A percentile compares a stretch with the other conserved stretches of the same genome.
phyloP scores from a whole-genome alignment of 2,888 invertebrate genomes.

The Bimastos eiseni region DNA sequence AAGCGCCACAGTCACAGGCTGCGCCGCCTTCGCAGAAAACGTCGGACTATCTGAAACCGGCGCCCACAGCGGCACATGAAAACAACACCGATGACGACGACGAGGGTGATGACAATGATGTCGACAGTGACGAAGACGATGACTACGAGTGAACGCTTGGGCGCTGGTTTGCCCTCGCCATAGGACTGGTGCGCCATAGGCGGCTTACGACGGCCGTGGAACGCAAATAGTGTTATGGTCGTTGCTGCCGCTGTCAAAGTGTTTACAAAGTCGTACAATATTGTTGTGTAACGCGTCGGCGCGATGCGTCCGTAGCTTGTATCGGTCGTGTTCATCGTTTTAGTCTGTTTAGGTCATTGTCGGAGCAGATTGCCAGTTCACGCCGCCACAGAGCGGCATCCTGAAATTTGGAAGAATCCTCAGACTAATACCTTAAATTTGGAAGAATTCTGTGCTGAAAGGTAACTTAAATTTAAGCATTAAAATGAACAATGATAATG shows the following conservation, averaged over 20 bases:
- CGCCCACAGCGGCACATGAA: neutral
- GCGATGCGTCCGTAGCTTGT: constrained; percentile 19
- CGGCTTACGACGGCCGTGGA: constrained; percentile 15
- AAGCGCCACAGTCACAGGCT: constrained; percentile 19
- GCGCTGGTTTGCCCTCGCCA: neutral
- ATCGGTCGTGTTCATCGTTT: constrained; percentile 20
- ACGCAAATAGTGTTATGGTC: constrained; percentile 21
- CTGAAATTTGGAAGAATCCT: neutral
- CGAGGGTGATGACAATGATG: constrained; percentile 7
- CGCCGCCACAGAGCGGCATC: neutral
- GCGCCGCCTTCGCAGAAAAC: neutral
- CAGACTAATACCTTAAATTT: neutral
- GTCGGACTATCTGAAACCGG: neutral
- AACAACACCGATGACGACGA: constrained; percentile 19
- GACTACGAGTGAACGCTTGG: constrained; percentile 16
- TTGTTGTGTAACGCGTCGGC: constrained; percentile 17
- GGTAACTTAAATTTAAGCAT: neutral
- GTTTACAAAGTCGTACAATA: constrained; percentile 9
- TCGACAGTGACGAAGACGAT: constrained; percentile 13
- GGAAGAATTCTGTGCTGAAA: neutral
- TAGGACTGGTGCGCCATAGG: constrained; percentile 9
- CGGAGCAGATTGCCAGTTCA: neutral
- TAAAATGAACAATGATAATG: neutral
- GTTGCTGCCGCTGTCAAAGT: neutral
- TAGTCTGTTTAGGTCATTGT: constrained; percentile 25